Percentiles rank a stretch among this genome's conserved stretches.
These are phyloP conservation scores for Clepsis dumicolana DNA, from an alignment of 2,888 invertebrate species.

Conservation along the genomic window DNA sequence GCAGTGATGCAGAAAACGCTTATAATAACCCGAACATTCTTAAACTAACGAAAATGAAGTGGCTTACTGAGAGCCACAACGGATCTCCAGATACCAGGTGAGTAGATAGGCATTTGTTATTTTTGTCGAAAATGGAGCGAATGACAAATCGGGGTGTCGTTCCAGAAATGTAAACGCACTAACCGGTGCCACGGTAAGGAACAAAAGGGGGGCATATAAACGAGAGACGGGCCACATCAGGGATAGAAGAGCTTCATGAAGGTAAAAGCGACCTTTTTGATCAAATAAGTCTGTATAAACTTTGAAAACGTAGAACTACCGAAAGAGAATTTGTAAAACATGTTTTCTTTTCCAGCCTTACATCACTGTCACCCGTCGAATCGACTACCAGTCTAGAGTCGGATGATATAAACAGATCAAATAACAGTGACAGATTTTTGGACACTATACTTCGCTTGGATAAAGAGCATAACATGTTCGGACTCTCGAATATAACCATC, in stretches of 20 bases:
- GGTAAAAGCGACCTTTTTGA: conserved; percentile 21
- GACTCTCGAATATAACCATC: conserved; percentile 73
- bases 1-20: conserved; percentile 45
- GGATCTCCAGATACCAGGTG: conserved; percentile 72
- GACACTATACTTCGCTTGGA: conserved; percentile 77
- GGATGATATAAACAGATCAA: conserved; percentile 49
- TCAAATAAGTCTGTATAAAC: no score
- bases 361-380: conserved; percentile 60
- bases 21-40: conserved; percentile 64
- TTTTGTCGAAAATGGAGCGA: conserved; percentile 20
- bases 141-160: conserved; percentile 58
- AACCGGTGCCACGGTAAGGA: conserved; percentile 70
- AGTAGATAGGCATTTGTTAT: conserved; percentile 33
- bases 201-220: conserved; percentile 44
- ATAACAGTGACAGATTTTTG: conserved; percentile 66
- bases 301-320: neutral
- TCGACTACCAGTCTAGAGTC: conserved; percentile 61
- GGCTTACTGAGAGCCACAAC: conserved; percentile 70
- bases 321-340: neutral
- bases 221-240: conserved; percentile 1
- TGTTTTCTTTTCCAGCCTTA: conserved; percentile 60
- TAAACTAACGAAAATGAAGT: conserved; percentile 77
- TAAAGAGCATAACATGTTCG: conserved; percentile 79
- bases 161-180: conserved; percentile 76
- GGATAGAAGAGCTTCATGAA: conserved; percentile 19